These are phyloP conservation scores for Drosophila equinoxialis DNA, from an alignment of 1,140 invertebrate species.

Conservation along the genomic window DNA sequence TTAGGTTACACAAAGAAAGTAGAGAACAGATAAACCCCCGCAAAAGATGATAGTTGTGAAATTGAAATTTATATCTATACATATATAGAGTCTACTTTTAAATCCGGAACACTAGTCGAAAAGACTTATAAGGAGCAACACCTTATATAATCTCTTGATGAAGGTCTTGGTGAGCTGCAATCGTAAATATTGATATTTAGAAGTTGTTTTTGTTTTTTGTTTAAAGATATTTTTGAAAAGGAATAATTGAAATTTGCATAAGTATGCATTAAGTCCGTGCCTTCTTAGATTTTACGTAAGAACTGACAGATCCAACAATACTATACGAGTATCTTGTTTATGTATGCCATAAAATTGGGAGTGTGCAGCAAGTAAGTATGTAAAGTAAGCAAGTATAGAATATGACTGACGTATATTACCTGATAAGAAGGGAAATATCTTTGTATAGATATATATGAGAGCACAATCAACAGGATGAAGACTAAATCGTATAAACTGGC, in stretches of 20 bases:
- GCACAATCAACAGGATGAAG: background rate
- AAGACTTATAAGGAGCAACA: no score
- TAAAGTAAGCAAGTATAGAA: background rate
- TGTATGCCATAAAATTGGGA: background rate
- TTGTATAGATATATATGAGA: background rate
- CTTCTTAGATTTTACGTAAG: background rate
- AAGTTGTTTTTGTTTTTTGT: no score
- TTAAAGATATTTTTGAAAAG: no score
- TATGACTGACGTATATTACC: background rate
- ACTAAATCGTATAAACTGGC: background rate
- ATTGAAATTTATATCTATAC: no score
- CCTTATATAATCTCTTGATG: no score
- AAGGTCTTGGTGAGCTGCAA: no score
- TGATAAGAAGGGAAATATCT: conserved; percentile 1
- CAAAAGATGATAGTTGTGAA: background rate
- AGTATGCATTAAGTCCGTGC: no score
- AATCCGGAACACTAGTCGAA: no score
- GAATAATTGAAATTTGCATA: no score
- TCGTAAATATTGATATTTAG: no score
- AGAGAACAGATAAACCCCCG: background rate
- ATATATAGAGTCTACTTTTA: no score
- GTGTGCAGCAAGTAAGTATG: background rate
- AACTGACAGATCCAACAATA: background rate
- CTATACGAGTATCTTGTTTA: background rate
- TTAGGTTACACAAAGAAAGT: background rate